Conservation (phyloP, 2,797 vertebrate species). For the Leuciscus waleckii region DNA sequence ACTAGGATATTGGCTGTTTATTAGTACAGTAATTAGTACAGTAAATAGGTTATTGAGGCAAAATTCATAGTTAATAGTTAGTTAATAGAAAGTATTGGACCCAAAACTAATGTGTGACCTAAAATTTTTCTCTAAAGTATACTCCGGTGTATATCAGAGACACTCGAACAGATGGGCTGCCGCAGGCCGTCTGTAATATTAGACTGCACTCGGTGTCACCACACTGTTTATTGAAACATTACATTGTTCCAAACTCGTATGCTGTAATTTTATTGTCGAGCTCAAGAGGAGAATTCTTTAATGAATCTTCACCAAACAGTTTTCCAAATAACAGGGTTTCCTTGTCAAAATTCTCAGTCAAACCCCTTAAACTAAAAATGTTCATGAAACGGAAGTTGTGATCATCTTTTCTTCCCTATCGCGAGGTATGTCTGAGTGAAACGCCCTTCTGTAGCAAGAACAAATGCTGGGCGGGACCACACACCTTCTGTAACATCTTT, state of each 20-base stretch:
- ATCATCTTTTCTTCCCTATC: neutral
- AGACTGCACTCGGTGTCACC: slow-evolving; percentile 4
- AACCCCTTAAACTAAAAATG: neutral
- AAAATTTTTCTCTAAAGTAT: neutral
- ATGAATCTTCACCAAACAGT: neutral
- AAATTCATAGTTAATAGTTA: neutral
- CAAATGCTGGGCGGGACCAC: neutral
- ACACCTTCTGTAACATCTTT: slow-evolving; percentile 26
- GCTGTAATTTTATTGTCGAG: neutral
- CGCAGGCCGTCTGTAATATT: slow-evolving; percentile 3
- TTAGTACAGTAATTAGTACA: neutral
- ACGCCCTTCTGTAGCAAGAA: neutral
- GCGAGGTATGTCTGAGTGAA: neutral
- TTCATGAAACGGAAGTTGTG: neutral
- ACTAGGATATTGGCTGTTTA: neutral
- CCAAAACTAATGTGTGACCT: neutral
- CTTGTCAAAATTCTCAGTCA: neutral
- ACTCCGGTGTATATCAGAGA: slow-evolving; percentile 10
- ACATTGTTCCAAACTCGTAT: neutral
- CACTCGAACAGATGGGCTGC: slow-evolving; percentile 7
- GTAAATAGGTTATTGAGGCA: no score
- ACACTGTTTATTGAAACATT: neutral
- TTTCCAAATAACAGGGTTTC: neutral
- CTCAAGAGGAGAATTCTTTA: neutral
- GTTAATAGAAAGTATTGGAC: no score